Evolutionary conservation across 2,888 invertebrate species (phyloP), one percentile per base, ranked within the genome.

Genomic region (Callosobruchus maculatus): DNA sequence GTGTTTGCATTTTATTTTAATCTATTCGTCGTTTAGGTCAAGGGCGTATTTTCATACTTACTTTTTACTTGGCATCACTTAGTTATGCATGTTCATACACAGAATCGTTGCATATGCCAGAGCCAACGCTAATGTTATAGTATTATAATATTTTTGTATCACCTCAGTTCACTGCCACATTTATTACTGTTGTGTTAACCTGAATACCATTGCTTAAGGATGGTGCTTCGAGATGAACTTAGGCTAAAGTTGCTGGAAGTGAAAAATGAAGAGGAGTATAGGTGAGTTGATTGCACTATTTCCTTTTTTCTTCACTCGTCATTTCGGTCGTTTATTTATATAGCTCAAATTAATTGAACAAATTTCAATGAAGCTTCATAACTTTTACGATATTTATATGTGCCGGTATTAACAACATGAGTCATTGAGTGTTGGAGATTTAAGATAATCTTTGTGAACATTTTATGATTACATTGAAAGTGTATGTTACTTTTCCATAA

Each of bases 251-350:
- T 77, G 67, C 31, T 78, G 20, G 76, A 78, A 70, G 76, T 78
- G 9, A 78, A 75, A 73, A 77, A 78, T 77, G 78, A 76, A 49
- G 75, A 75, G 31, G 78, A 78, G 31, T 78, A 78, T 66, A 74
- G 78, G 78, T 76, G 68, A 71, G 70, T 71, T 31, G n/a, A 21
- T 69, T 21, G 21, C 21, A 22, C 20, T 30, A 74, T 22, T 21
- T 49, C 20, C 71, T 68, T 20, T 49, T 0, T 20, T 20, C 20
- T 20, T 22, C n/a, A 30, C 21, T 72, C n/a, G n/a, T n/a, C n/a
- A n/a, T n/a, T n/a, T n/a, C n/a, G n/a, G n/a, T n/a, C n/a, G n/a
- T n/a, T n/a, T n/a, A n/a, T n/a, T n/a, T n/a, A n/a, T n/a, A n/a
- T n/a, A n/a, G n/a, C n/a, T n/a, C n/a, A n/a, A n/a, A n/a, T n/a